Base-by-base conservation (phyloP, 2,797 vertebrate genomes). In the Knipowitschia caucasica region DNA sequence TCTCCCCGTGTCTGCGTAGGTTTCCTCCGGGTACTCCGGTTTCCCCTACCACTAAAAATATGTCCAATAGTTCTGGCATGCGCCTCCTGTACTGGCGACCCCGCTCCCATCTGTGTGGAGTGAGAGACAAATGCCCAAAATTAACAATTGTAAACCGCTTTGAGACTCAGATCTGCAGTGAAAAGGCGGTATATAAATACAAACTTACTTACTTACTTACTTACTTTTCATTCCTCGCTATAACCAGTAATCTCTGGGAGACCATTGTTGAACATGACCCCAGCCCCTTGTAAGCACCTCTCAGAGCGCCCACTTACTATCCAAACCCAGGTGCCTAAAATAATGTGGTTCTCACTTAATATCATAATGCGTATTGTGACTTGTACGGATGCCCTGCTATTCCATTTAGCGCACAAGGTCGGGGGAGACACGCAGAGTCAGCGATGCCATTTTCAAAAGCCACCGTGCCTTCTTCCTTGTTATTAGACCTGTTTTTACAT, bases 341-440 rank as follows among this genome's bases (percentile, higher is more conserved):
- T 66, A 58, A 49, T 11, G 5, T 61, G 66, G 64, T 31, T 62
- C 70, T 64, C 72, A 70, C 59, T 60, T 25, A 64, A 61, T 36
- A 55, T 35, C 20, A 20, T 54, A 46, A 46, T 20, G 44, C 27
- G 20, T 21, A 47, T 5, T 30, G 26, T 36, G 64, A 56, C 42
- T 35, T 34, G 43, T 18, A 38, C 23, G 15, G 18, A 30, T 40
- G 52, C 50, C 51, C 49, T 24, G 45, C 54, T 67, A 24, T 52
- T 47, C 52, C 42, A 47, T 70, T 62, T 56, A 45, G 30, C 56
- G 34, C 54, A 52, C 56, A 80, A 80, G 79, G 75, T 74, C 79
- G 68, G 40, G n/a, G 24, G 24, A 76, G 64, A 74, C 72, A 38
- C 75, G 80, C 72, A 24, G 61, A 76, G 77, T 77, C 76, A 71